Evolutionary conservation across 2,113 vertebrate genomes (phyloP), one percentile per base, ranked within the genome.

Genomic region (Rhinolophus ferrumequinum): DNA sequence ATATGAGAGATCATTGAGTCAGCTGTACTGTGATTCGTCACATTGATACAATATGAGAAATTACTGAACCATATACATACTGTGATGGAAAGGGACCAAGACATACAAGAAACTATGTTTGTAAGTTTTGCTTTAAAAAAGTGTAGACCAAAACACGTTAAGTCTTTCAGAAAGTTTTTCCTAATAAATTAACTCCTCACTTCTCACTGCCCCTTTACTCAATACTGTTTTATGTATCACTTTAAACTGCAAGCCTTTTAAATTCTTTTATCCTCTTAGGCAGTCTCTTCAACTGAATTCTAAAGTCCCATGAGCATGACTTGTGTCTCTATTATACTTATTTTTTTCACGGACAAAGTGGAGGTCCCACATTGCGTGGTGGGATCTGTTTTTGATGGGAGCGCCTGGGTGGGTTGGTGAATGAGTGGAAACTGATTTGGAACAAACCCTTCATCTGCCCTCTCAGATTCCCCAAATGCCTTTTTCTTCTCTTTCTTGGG

Each of bases 71-170:
- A 4, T 6, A 2, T 19, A 16, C n/a, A 13, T 13, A 35, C 10
- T 58, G 8, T 67, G 30, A 8, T 62, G n/a, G 30, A 47, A 79
- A 56, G 33, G 38, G n/a, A 54, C 41, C 15, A 72, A 80, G 30
- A 52, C 18, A 16, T 12, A 16, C 8, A 70, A 62, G 52, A 64
- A n/a, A 76, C 18, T 50, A 11, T n/a, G 13, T 12, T 56, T 44
- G 2, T 62, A 88, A 69, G 24, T 66, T 92, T 90, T 72, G n/a
- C 38, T 94, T 84, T 52, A 11, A 35, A 80, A 62, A n/a, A 70
- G 60, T 28, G 8, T n/a, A 54, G 50, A 77, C 22, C 18, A 24
- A 81, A 79, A 81, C 12, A 12, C 28, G 0, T 28, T 26, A 85
- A 56, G 30, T 80, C 28, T 44, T 76, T 70, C 28, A 67, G 33